Evolutionary conservation across 30 jellyfish, hydroid and myxozoan genomes (phyloP).

Genomic region (Morbakka virulenta): DNA sequence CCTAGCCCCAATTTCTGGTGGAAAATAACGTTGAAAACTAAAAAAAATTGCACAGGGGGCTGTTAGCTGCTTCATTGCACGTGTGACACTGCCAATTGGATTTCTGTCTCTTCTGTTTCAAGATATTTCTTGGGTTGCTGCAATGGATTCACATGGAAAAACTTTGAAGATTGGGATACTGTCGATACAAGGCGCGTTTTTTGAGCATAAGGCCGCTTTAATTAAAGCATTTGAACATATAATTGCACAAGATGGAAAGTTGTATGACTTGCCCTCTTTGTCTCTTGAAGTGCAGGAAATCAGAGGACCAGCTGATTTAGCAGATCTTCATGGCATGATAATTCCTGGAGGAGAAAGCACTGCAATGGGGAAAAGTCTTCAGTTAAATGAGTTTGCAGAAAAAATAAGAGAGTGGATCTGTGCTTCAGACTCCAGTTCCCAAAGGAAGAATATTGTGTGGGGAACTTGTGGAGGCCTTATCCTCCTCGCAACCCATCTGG

Average conservation of each 20-base stretch:
- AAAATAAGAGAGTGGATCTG: conserved; percentile 51
- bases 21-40: too few relatives aligned
- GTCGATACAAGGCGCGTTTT: conserved; percentile 95
- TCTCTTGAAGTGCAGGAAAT: conserved; percentile 42
- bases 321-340: conserved; percentile 67
- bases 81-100: too few relatives aligned
- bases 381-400: conserved; percentile 53
- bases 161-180: conserved; percentile 62
- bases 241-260: background rate
- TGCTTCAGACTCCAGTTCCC: background rate
- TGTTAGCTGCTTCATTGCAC: too few relatives aligned
- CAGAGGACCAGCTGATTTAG: conserved; percentile 19
- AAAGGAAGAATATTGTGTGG: conserved; percentile 69
- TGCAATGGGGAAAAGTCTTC: conserved; percentile 58
- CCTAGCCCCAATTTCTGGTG: too few relatives aligned
- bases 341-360: conserved; percentile 99
- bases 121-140: too few relatives aligned
- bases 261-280: background rate
- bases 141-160: too few relatives aligned
- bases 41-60: too few relatives aligned
- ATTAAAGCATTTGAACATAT: conserved; percentile 10
- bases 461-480: conserved; percentile 98
- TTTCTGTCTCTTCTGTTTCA: too few relatives aligned
- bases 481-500: conserved; percentile 66
- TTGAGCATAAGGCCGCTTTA: conserved; percentile 76